Evolutionary conservation across 2,113 vertebrate species (phyloP).

Genomic region (Hippoglossus stenolepis): DNA sequence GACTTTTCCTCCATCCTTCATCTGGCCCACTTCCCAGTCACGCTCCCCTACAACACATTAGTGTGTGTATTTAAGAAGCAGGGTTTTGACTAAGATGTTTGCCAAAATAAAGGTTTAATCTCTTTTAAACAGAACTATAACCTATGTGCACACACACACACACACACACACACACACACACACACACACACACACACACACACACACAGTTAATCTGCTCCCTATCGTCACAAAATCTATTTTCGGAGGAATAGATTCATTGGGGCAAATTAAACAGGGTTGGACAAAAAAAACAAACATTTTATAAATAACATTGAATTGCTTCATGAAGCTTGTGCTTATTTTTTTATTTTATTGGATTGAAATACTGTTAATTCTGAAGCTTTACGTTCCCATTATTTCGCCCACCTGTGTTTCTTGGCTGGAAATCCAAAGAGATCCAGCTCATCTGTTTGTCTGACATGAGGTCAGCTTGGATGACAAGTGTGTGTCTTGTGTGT

Average conservation of each 20-base stretch:
- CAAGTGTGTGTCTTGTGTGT: slow-evolving; percentile 30
- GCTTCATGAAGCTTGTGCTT: slow-evolving; percentile 13
- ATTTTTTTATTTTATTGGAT: slow-evolving; percentile 6
- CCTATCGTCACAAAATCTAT: slow-evolving; percentile 65
- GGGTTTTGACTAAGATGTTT: slow-evolving; percentile 65
- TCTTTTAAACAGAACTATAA: slow-evolving; percentile 68
- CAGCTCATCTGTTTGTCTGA: slow-evolving; percentile 41
- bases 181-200: neutral
- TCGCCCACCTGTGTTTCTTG: slow-evolving; percentile 24
- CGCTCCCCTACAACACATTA: slow-evolving; percentile 23
- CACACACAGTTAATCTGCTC: slow-evolving; percentile 45
- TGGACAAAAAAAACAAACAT: slow-evolving; percentile 22
- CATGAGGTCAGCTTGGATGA: slow-evolving; percentile 28
- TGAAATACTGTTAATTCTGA: neutral
- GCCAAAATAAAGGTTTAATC: slow-evolving; percentile 75
- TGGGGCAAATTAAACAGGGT: slow-evolving; percentile 46
- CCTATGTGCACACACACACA: neutral
- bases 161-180: neutral
- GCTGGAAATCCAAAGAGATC: slow-evolving; percentile 34
- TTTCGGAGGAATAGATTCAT: slow-evolving; percentile 63
- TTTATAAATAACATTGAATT: neutral
- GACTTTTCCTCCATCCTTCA: slow-evolving; percentile 52
- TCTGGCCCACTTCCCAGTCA: slow-evolving; percentile 53
- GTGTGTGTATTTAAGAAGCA: slow-evolving; percentile 58
- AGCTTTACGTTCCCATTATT: neutral